Evolutionary conservation across 2,113 vertebrate genomes (phyloP).

Genomic region (Pelusios castaneus): DNA sequence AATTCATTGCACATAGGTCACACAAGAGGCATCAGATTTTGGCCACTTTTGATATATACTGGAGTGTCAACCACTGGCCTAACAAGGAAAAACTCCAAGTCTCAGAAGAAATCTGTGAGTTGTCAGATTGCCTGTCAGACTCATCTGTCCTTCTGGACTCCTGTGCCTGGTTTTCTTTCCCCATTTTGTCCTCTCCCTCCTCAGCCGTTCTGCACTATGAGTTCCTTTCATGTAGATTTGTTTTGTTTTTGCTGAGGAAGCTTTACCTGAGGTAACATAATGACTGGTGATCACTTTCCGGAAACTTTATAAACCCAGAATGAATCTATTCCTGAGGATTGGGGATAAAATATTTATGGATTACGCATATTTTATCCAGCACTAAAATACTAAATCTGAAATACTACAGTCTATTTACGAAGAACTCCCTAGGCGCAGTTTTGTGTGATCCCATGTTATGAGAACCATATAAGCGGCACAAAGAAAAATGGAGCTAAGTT

Average conservation of each 20-base stretch:
- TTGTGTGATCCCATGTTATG: neutral
- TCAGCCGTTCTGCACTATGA: neutral
- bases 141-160: neutral
- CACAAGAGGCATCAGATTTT: constrained; percentile 2
- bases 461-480: neutral
- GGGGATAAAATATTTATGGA: neutral
- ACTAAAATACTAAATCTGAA: constrained; percentile 17
- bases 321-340: constrained; percentile 29
- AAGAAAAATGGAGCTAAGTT: neutral
- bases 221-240: neutral
- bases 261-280: neutral
- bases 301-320: neutral
- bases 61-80: neutral
- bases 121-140: neutral
- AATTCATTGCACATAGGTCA: constrained; percentile 19
- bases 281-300: neutral
- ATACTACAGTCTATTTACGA: neutral
- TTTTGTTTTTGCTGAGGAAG: neutral
- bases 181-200: neutral
- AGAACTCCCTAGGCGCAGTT: constrained; percentile 17
- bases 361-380: neutral
- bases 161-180: neutral
- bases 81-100: neutral
- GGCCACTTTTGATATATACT: neutral
- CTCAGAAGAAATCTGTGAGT: neutral